These are phyloP conservation scores for Athrips mouffetella DNA, from an alignment of 2,888 invertebrate genomes.

Conservation along the genomic window DNA sequence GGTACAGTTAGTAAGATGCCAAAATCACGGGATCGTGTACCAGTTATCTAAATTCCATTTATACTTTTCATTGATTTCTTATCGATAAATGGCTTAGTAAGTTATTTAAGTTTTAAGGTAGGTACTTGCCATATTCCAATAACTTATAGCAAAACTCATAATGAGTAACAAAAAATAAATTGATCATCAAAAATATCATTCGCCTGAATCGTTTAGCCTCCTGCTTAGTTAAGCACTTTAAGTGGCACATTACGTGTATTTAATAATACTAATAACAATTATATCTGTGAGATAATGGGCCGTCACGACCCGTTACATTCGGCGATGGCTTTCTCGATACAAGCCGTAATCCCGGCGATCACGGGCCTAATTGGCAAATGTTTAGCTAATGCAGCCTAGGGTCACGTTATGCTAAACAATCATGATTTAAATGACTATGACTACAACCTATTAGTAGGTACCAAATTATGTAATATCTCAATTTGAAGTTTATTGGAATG, in stretches of 20 bases:
- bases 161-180: no score
- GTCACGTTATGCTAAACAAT: not conserved
- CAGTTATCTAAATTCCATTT: no score
- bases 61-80: no score
- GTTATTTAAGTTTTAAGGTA: no score
- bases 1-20: no score
- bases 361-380: slow-evolving; percentile 43
- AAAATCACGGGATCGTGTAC: no score
- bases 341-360: slow-evolving; percentile 43
- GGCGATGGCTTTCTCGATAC: slow-evolving; percentile 53
- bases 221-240: slow-evolving; percentile 5
- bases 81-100: no score
- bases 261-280: slow-evolving; percentile 29
- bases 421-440: not conserved
- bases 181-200: not conserved
- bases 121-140: no score
- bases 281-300: slow-evolving; percentile 28
- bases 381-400: slow-evolving; percentile 35
- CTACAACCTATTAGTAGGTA: no score
- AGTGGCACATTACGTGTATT: slow-evolving; percentile 21
- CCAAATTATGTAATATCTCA: no score
- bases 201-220: not conserved
- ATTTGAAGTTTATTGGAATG: no score
- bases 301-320: slow-evolving; percentile 38
- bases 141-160: no score